phyloP scores from a whole-genome alignment of 1,140 invertebrate species.

The Lasaia peninsularis region DNA sequence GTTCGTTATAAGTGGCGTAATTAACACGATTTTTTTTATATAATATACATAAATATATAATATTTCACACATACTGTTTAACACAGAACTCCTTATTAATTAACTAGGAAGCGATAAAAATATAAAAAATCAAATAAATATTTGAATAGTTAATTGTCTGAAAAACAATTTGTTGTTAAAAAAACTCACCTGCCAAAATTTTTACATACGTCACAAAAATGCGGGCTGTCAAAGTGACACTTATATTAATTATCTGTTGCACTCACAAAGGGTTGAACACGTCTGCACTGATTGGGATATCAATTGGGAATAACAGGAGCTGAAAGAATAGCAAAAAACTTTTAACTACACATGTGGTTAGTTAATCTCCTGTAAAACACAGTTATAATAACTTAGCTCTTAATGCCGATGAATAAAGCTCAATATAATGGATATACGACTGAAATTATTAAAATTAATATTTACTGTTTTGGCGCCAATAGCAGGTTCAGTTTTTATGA shows the following conservation, averaged over 20 bases:
- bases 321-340: conserved; percentile 55
- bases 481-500: background rate
- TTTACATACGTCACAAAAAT: conserved; percentile 39
- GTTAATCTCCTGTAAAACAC: conserved; percentile 8
- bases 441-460: background rate
- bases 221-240: conserved; percentile 53
- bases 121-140: too few species aligned
- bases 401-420: background rate
- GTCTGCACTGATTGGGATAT: conserved; percentile 45
- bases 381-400: background rate
- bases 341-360: conserved; percentile 43
- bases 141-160: too few species aligned
- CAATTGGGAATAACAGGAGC: conserved; percentile 60
- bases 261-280: conserved; percentile 34
- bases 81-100: too few species aligned
- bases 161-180: background rate
- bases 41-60: too few species aligned
- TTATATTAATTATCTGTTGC: conserved; percentile 37
- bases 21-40: too few species aligned
- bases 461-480: conserved; percentile 21
- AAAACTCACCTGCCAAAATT: conserved; percentile 22
- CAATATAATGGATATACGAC: background rate
- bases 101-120: too few species aligned
- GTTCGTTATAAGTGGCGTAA: too few species aligned
- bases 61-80: too few species aligned